Conservation (phyloP, 2,797 vertebrate species). For the Amblyraja radiata region DNA sequence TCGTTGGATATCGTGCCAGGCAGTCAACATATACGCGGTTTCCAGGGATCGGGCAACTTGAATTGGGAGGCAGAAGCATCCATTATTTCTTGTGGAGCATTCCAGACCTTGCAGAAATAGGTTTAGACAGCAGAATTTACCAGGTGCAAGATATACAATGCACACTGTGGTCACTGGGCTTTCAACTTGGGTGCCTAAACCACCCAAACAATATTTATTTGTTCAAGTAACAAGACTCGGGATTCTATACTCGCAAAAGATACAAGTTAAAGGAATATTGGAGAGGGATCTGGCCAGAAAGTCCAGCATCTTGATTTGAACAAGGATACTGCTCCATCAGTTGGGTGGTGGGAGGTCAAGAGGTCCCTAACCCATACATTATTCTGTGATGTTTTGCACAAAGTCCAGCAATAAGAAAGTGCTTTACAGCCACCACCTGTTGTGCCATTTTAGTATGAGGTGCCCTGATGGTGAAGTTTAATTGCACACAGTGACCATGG, state of each 20-base stretch:
- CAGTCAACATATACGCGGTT: background rate
- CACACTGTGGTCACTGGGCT: background rate
- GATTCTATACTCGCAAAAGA: background rate
- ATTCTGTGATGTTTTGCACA: background rate
- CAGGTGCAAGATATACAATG: background rate
- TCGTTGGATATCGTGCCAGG: background rate
- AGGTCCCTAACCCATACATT: background rate
- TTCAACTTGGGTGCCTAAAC: background rate
- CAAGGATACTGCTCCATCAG: background rate
- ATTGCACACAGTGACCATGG: too few species aligned
- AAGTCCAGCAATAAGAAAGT: too few species aligned
- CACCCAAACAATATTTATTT: background rate
- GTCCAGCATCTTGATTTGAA: background rate
- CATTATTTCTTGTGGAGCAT: background rate
- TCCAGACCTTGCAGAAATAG: background rate
- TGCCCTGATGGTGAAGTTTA: too few species aligned
- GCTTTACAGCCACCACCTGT: too few species aligned
- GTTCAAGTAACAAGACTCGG: background rate
- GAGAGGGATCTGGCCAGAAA: background rate
- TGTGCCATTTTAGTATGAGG: too few species aligned
- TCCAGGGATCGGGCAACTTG: background rate
- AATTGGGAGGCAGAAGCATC: background rate
- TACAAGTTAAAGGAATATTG: background rate
- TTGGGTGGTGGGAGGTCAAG: background rate
- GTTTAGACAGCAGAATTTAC: background rate